Base-by-base conservation (phyloP, 2,113 vertebrate genomes). In the Campylomormyrus tamandua region DNA sequence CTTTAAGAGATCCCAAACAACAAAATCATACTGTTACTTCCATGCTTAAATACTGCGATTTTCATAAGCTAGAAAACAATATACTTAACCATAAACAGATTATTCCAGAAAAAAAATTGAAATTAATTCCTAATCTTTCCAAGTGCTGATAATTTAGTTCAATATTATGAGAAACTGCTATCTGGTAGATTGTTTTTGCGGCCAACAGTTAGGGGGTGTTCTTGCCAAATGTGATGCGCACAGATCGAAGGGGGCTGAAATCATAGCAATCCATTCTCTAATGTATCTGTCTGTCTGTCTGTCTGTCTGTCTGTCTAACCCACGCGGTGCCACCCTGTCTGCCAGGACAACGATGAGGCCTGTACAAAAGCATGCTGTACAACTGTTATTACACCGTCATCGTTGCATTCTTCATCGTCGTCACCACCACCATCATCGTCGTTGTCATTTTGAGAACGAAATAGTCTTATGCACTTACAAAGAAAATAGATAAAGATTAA, bases 381-480 rank as follows among this genome's bases (percentile, higher is more conserved):
- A 92, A 94, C 92, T 90, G 85, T 93, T 92, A 93, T 87, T 90
- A 91, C 42, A 89, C 62, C 89, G 58, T 90, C 92, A 87, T 50
- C 11, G 58, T 89, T 89, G 86, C 88, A 1, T 89, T 87, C 42
- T 0, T 90, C 50, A 88, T 93, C 89, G 91, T 94, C 87, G 91
- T 92, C 90, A 24, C 92, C 91, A 92, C 90, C 93, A 90, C 94
- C 92, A 91, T 91, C 74, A 90, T 93, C 86, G 90, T 92, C 89
- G 91, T 94, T 91, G 90, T 90, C 91, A 92, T 94, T 92, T 93
- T 0, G 91, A 95, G 93, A 95, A 94, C 95, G 95, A 96, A 96
- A 96, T 94, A 94, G 92, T 90, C 93, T 91, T 95, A 93, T 94
- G 93, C 94, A 93, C 93, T 94, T 95, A 94, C 93, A 95, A 92